Evolutionary conservation across 2,888 invertebrate genomes (phyloP), one percentile per base, ranked within the genome.

Genomic region (Zeuzera pyrina): DNA sequence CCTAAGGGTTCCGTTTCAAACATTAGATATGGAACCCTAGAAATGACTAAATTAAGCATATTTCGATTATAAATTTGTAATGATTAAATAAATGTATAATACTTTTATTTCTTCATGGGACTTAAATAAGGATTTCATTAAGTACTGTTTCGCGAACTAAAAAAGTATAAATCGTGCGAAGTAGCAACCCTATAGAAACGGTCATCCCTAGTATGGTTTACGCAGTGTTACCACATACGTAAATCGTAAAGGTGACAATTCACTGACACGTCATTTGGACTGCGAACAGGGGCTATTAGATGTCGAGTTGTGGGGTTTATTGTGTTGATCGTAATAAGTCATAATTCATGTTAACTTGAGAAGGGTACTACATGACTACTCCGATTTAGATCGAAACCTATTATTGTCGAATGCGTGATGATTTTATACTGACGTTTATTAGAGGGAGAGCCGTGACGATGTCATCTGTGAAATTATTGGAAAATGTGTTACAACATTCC

Each of bases 241-340:
- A 70, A 70, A 70, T 72, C 59, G 60, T 57, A 57, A 65, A 73
- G 74, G 77, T 79, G 78, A 74, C 78, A 74, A 77, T 63, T 59
- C 70, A 72, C 56, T 64, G 72, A 68, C 76, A 67, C 59, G 68
- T 76, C 77, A 77, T 77, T 77, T 70, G 67, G 62, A 57, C 55
- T 30, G 15, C 48, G 49, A 54, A 62, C 64, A 61, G 67, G 72
- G 73, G 72, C 70, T 63, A 63, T 68, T 57, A 57, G 53, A 59
- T 67, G 69, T 69, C 59, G 55, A 44, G 47, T 57, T 46, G 46
- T n/a, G n/a, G 49, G 44, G 43, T 49, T n/a, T 13, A 25, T 25
- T 25, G 25, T 25, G 43, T 39, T 47, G 14, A 13, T 42, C 52
- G 58, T 70, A 63, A 76, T 69, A 74, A 70, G 67, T 76, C 73